Base-by-base conservation (phyloP, 2,797 vertebrate species). In the Xerus rutilus region DNA sequence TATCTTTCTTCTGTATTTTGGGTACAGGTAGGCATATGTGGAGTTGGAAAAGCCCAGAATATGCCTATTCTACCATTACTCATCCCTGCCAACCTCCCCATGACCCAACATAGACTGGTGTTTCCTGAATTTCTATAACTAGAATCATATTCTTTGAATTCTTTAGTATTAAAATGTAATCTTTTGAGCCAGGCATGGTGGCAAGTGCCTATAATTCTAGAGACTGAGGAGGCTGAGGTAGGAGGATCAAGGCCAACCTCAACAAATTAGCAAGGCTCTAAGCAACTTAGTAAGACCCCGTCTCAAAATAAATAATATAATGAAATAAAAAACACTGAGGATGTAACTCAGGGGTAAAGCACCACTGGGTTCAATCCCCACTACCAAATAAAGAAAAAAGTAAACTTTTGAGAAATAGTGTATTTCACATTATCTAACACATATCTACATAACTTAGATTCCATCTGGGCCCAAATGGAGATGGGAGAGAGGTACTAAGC, bases 1-100 rank as follows among this genome's bases (percentile, higher is more conserved):
- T 96, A 94, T 65, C 77, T 83, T 92, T 86, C 57, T 84, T 10
- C 70, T 92, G 30, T 90, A 52, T 96, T 84, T 52, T 88, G 49
- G 79, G 43, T 65, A 76, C n/a, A 88, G 10, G 72, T 47, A 89
- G 73, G 69, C 92, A 87, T 72, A 89, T 43, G 54, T 52, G 64
- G 54, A 91, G 13, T 84, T 76, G 32, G 21, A 76, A 49, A 81
- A 59, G 18, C 13, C 70, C 69, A 25, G 52, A 81, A 59, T 73
- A 89, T 14, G 59, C 45, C 32, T 79, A 18, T 54, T 95, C 28
- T 62, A 59, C 87, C 49, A 17, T 91, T 43, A 57, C 43, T 47
- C 15, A 35, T 67, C 18, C 11, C 21, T 76, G 73, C 6, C 28
- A 10, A 9, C 21, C 78, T 12, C 39, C 45, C 59, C 47, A 11